Evolutionary conservation across 2,113 vertebrate genomes (phyloP).

Genomic region (Tragelaphus imberbis): DNA sequence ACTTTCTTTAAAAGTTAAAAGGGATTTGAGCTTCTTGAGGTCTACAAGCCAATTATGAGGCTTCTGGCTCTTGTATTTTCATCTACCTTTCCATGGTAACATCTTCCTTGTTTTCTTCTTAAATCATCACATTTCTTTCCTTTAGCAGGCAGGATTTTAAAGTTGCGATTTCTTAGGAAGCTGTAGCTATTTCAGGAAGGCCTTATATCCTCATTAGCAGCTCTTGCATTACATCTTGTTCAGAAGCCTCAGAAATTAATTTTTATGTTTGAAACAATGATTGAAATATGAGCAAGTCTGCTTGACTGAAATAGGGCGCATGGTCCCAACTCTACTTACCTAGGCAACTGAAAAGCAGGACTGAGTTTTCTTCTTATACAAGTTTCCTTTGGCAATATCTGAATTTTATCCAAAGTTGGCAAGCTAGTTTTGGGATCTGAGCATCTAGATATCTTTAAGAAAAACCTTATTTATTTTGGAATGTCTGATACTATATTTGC

Average conservation of each 20-base stretch:
- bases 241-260: constrained; percentile 15
- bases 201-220: constrained; percentile 39
- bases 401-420: constrained; percentile 12
- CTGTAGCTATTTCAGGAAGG: constrained; percentile 32
- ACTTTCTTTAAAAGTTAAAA: constrained; percentile 3
- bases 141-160: constrained; percentile 20
- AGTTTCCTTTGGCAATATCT: constrained; percentile 5
- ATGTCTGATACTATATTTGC: not conserved
- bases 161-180: not conserved
- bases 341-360: not conserved
- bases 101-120: not conserved
- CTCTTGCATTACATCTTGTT: constrained; percentile 41
- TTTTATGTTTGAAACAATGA: constrained; percentile 21
- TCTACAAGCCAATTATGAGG: not conserved
- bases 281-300: not conserved
- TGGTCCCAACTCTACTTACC: not conserved
- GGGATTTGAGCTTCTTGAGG: constrained; percentile 41
- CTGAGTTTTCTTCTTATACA: not conserved
- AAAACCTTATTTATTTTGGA: constrained; percentile 9
- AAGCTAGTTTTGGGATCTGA: not conserved
- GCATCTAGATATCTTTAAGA: constrained; percentile 17
- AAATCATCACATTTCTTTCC: constrained; percentile 6
- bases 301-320: not conserved
- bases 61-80: constrained; percentile 26
- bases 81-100: not conserved